phyloP scores from a whole-genome alignment of 2,113 vertebrate genomes.

The Sebastes fasciatus region DNA sequence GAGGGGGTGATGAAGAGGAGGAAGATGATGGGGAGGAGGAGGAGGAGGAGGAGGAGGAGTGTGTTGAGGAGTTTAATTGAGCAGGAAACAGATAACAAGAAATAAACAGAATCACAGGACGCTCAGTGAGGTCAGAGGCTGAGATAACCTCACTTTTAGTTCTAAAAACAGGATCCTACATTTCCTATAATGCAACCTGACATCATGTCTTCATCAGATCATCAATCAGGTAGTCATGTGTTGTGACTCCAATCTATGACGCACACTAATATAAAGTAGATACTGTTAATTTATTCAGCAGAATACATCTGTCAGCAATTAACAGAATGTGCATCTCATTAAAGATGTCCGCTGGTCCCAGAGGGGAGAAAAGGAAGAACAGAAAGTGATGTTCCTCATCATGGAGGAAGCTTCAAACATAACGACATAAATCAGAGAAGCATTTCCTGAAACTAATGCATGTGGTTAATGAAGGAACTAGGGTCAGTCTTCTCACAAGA shows the following conservation, averaged over 20 bases:
- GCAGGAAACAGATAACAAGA: not conserved
- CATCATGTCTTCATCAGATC: no score
- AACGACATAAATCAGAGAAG: not conserved
- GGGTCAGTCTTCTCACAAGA: not conserved
- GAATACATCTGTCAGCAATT: constrained; percentile 29
- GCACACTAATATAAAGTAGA: not conserved
- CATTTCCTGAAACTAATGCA: not conserved
- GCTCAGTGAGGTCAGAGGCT: not conserved
- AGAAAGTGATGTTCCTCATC: constrained; percentile 21
- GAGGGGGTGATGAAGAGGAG: constrained; percentile 26
- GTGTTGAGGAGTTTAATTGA: not conserved
- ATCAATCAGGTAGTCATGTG: no score
- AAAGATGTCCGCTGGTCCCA: constrained; percentile 23
- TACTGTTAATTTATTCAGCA: not conserved
- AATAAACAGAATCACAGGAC: not conserved
- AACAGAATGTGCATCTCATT: constrained; percentile 21
- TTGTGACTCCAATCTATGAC: not conserved
- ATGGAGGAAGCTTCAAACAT: not conserved
- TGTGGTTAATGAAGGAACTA: not conserved
- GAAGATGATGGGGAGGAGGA: constrained; percentile 11
- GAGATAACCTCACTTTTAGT: not conserved
- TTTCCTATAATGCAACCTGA: constrained; percentile 1
- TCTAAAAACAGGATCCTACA: not conserved
- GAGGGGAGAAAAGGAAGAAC: not conserved
- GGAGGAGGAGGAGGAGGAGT: constrained; percentile 14